A percentile compares a stretch with the other conserved stretches of the same genome.
phyloP scores from a whole-genome alignment of 2,113 vertebrate species.

The Petaurus breviceps region DNA sequence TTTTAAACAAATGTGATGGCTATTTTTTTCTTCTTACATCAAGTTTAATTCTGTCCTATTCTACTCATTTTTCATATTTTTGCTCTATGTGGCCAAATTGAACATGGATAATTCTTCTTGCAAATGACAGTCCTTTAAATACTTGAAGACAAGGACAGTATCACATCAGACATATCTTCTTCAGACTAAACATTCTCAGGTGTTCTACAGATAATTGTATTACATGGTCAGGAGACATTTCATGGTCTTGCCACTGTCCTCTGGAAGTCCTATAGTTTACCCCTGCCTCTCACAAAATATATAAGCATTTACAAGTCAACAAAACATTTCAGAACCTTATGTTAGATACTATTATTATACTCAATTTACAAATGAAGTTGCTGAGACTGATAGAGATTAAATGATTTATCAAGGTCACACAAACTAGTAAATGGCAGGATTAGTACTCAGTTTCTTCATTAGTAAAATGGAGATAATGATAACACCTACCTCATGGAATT shows the following conservation, averaged over 20 bases:
- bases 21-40: background rate
- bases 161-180: background rate
- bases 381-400: background rate
- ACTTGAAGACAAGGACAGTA: background rate
- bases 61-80: background rate
- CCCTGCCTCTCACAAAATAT: background rate
- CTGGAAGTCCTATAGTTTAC: background rate
- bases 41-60: background rate
- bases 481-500: background rate
- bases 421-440: background rate
- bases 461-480: background rate
- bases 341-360: background rate
- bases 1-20: background rate
- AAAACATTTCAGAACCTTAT: background rate
- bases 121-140: background rate
- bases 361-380: background rate
- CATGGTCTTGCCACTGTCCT: background rate
- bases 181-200: background rate
- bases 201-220: background rate
- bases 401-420: background rate
- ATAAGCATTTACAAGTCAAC: background rate
- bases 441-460: background rate
- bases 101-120: background rate
- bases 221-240: background rate
- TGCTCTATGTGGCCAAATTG: background rate